Evolutionary conservation across 2,797 vertebrate genomes (phyloP).

Genomic region (Neomorphus geoffroyi): DNA sequence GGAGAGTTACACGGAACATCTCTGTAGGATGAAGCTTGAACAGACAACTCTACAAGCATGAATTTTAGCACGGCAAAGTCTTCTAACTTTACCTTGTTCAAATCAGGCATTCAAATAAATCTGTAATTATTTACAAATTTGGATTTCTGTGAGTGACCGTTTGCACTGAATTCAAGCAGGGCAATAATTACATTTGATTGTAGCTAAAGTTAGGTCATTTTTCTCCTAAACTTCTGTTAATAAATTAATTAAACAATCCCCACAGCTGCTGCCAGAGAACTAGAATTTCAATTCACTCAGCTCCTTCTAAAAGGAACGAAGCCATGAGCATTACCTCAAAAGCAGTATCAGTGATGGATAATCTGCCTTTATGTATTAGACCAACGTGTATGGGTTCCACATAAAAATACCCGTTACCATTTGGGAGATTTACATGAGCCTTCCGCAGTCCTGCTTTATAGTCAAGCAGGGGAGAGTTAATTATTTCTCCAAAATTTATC

Average conservation of each 20-base stretch:
- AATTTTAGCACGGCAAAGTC: background rate
- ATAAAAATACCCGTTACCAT: conserved; percentile 37
- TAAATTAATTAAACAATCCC: background rate
- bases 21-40: background rate
- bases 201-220: background rate
- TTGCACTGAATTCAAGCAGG: background rate
- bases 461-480: conserved; percentile 31
- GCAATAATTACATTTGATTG: background rate
- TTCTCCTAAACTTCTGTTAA: background rate
- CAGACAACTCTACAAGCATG: background rate
- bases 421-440: conserved; percentile 53
- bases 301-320: background rate
- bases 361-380: conserved; percentile 21
- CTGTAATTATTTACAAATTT: background rate
- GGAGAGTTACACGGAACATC: background rate
- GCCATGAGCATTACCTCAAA: background rate
- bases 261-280: background rate
- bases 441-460: conserved; percentile 24
- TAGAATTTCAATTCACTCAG: background rate
- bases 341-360: conserved; percentile 2
- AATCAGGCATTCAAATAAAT: background rate
- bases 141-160: background rate
- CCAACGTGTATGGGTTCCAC: background rate
- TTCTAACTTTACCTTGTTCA: background rate
- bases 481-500: conserved; percentile 67